Evolutionary conservation across 2,797 vertebrate genomes (phyloP).

Genomic region (Peromyscus eremicus): DNA sequence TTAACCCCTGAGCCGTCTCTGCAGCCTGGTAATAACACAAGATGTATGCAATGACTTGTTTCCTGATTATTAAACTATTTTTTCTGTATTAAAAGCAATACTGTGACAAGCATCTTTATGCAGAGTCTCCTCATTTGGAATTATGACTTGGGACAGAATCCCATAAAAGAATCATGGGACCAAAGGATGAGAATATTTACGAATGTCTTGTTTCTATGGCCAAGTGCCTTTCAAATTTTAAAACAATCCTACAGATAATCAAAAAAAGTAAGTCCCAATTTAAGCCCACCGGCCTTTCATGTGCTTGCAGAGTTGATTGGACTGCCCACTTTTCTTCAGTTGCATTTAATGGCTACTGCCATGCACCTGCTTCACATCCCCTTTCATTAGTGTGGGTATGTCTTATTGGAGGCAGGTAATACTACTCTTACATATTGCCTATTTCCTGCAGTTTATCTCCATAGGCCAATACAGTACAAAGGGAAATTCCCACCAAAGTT

Average conservation of each 20-base stretch:
- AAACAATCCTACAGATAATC: background rate
- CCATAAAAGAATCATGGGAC: background rate
- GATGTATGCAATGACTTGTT: background rate
- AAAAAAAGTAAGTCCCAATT: background rate
- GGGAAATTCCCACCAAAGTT: background rate
- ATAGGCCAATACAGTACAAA: background rate
- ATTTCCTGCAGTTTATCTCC: background rate
- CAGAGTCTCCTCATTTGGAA: background rate
- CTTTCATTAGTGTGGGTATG: background rate
- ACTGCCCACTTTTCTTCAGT: background rate
- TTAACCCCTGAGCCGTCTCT: background rate
- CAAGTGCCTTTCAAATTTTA: background rate
- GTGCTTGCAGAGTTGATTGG: background rate
- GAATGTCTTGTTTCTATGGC: background rate
- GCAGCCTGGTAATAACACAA: background rate
- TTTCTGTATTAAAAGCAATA: background rate
- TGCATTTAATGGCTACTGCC: background rate
- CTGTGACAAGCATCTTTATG: background rate
- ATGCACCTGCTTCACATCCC: background rate
- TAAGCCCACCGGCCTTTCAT: background rate
- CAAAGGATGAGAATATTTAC: background rate
- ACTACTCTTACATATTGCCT: background rate
- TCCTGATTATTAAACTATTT: background rate
- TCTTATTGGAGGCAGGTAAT: background rate
- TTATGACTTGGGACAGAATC: background rate